Evolutionary conservation across 2,888 invertebrate genomes (phyloP).

Genomic region (Aradus depressus): DNA sequence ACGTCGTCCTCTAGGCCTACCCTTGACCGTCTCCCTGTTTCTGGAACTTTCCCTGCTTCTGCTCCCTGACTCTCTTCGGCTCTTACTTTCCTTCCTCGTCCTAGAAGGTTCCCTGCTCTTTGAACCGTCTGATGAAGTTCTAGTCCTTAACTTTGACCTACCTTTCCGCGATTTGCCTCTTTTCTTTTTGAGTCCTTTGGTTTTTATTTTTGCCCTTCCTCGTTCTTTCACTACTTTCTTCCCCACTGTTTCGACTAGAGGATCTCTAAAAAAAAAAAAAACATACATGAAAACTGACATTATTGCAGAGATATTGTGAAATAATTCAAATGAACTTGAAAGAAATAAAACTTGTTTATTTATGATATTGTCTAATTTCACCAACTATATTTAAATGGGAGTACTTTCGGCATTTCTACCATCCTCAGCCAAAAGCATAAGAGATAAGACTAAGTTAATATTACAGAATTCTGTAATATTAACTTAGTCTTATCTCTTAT

Average conservation of each 20-base stretch:
- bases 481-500: too few relatives aligned
- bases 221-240: conserved; percentile 16
- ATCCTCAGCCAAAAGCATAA: too few relatives aligned
- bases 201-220: conserved; percentile 14
- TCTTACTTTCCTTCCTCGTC: conserved; percentile 11
- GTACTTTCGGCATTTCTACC: too few relatives aligned
- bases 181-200: conserved; percentile 1
- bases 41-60: conserved; percentile 35
- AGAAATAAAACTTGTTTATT: background rate
- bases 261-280: conserved; percentile 1
- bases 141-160: conserved; percentile 6
- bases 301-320: background rate
- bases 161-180: conserved; percentile 3
- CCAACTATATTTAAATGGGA: background rate
- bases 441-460: too few relatives aligned
- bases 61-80: conserved; percentile 31
- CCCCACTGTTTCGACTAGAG: conserved; percentile 1
- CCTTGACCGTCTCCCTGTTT: conserved; percentile 40
- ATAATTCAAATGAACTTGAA: background rate
- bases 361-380: background rate
- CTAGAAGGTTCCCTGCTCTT: conserved; percentile 13
- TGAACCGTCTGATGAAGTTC: conserved; percentile 5
- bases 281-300: background rate
- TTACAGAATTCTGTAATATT: too few relatives aligned
- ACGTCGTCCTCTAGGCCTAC: conserved; percentile 23